Percentiles rank a stretch among this genome's conserved stretches.
Evolutionary conservation across 2,113 vertebrate species (phyloP).

Genomic region (Poeciliopsis retropinna): DNA sequence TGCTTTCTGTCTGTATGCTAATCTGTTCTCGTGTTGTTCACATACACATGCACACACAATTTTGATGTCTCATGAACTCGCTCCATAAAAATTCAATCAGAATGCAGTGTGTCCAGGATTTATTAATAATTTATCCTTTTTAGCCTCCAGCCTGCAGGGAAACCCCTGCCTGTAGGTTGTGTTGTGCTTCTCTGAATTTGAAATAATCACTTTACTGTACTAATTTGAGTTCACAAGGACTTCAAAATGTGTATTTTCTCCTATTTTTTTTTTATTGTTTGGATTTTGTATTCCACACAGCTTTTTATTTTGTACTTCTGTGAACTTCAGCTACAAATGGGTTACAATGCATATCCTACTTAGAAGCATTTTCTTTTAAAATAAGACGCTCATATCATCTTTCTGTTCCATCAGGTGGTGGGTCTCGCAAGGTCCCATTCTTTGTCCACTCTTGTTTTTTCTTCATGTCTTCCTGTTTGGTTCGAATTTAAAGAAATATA

Average conservation of each 20-base stretch:
- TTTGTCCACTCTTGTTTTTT: neutral
- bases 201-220: neutral
- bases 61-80: slow-evolving; percentile 18
- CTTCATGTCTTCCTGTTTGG: neutral
- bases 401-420: neutral
- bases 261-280: neutral
- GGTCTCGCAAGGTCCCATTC: neutral
- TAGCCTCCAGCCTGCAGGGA: slow-evolving; percentile 43
- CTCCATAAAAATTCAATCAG: slow-evolving; percentile 38
- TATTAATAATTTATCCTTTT: slow-evolving; percentile 57
- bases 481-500: too few relatives aligned
- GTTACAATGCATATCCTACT: neutral
- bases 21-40: slow-evolving; percentile 1
- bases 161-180: slow-evolving; percentile 19
- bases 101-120: slow-evolving; percentile 23
- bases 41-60: neutral
- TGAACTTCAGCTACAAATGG: neutral
- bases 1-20: slow-evolving; percentile 29
- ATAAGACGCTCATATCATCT: neutral
- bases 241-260: neutral
- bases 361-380: neutral
- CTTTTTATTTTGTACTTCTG: neutral
- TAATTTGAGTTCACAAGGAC: neutral
- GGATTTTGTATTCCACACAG: neutral
- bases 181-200: neutral